These are phyloP conservation scores for Enteromius thamalakanensis DNA, from an alignment of 2,797 vertebrate genomes.

Conservation along the genomic window DNA sequence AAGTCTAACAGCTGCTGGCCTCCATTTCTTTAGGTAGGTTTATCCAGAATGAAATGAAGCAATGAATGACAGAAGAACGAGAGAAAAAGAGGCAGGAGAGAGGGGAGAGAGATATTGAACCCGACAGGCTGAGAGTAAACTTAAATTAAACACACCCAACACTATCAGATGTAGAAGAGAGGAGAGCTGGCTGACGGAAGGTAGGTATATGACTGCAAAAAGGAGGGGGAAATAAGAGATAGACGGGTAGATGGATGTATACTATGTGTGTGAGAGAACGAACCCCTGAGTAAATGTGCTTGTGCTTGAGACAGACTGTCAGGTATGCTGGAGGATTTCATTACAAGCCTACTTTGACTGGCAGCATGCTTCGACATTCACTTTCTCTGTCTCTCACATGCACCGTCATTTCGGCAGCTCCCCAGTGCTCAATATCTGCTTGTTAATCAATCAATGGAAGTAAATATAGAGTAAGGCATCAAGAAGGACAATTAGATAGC, in stretches of 20 bases:
- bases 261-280: conserved; percentile 16
- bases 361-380: conserved; percentile 32
- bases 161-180: conserved; percentile 29
- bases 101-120: conserved; percentile 27
- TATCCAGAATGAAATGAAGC: conserved; percentile 4
- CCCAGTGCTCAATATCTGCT: not conserved
- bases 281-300: conserved; percentile 40
- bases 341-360: conserved; percentile 43
- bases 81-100: conserved; percentile 15
- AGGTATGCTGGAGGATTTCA: conserved; percentile 49
- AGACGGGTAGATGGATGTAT: conserved; percentile 32
- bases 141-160: conserved; percentile 54
- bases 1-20: conserved; percentile 20
- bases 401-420: not conserved
- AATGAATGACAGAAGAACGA: conserved; percentile 37
- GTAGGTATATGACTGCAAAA: conserved; percentile 30
- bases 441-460: conserved; percentile 25
- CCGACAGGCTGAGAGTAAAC: conserved; percentile 46
- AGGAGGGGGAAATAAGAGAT: conserved; percentile 24
- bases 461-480: conserved; percentile 2
- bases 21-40: not conserved
- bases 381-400: conserved; percentile 6
- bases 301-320: conserved; percentile 50
- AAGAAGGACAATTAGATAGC: conserved; percentile 15
- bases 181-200: conserved; percentile 27